These are phyloP conservation scores for Macrosteles quadrilineatus DNA, from an alignment of 1,140 invertebrate genomes.

Conservation along the genomic window DNA sequence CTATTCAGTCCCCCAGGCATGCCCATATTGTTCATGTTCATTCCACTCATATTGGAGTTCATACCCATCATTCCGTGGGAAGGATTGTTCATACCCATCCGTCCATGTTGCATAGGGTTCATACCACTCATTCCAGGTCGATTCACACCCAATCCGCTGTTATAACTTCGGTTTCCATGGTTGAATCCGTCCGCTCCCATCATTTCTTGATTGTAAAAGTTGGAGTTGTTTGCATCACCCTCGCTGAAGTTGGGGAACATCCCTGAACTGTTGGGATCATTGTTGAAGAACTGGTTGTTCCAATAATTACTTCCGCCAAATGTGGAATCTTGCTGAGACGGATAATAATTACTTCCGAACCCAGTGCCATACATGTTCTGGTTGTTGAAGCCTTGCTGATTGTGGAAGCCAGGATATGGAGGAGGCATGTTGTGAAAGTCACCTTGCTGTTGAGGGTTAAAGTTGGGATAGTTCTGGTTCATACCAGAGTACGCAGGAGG, in stretches of 20 bases:
- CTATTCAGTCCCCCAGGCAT: neutral
- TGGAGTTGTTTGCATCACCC: slow-evolving; percentile 2
- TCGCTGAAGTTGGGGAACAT: slow-evolving; percentile 19
- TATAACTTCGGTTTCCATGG: neutral
- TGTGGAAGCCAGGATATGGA: slow-evolving; percentile 9
- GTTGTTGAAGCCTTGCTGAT: slow-evolving; percentile 23
- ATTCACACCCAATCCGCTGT: slow-evolving; percentile 23
- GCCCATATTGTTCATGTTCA: neutral
- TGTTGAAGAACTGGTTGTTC: slow-evolving; percentile 22
- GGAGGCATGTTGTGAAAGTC: neutral
- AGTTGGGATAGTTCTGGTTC: slow-evolving; percentile 1
- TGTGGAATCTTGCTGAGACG: neutral
- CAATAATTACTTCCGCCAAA: slow-evolving; percentile 15
- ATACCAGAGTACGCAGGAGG: neutral
- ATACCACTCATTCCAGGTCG: slow-evolving; percentile 18
- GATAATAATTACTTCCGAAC: slow-evolving; percentile 9
- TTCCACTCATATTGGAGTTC: slow-evolving; percentile 6
- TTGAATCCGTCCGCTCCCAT: slow-evolving; percentile 1
- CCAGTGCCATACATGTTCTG: slow-evolving; percentile 8
- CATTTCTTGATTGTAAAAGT: slow-evolving; percentile 25
- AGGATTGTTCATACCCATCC: slow-evolving; percentile 13
- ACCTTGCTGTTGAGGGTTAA: slow-evolving; percentile 22
- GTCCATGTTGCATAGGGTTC: neutral
- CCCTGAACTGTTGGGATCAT: slow-evolving; percentile 15
- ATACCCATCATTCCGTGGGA: slow-evolving; percentile 2